A percentile compares a stretch with the other conserved stretches of the same genome.
phyloP scores from a whole-genome alignment of 30 jellyfish, hydroid and myxozoan genomes.

The Aurelia aurita region DNA sequence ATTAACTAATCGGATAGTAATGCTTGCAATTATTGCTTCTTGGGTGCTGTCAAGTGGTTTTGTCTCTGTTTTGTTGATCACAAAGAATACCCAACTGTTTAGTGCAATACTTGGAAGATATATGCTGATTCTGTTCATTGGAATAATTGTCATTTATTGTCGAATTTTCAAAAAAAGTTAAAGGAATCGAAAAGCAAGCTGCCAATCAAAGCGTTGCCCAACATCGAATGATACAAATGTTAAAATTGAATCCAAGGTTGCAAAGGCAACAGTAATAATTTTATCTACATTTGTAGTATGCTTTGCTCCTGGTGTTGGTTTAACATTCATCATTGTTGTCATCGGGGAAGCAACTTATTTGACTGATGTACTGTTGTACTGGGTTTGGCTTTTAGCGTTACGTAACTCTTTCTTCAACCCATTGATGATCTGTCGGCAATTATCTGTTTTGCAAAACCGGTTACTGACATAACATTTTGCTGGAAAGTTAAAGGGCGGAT shows the following conservation, averaged over 20 bases:
- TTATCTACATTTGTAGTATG: neutral
- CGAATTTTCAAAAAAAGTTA: neutral
- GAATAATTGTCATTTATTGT: neutral
- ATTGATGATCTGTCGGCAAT: neutral
- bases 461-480: neutral
- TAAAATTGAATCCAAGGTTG: neutral
- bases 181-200: neutral
- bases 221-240: neutral
- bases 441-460: neutral
- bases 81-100: neutral
- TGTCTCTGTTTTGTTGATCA: neutral
- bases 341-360: neutral
- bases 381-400: neutral
- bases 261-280: neutral
- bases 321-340: neutral
- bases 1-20: neutral
- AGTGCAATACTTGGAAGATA: neutral
- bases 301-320: neutral
- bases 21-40: neutral
- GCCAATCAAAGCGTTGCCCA: neutral
- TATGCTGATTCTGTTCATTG: neutral
- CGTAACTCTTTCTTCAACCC: neutral
- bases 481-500: neutral
- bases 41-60: neutral
- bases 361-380: neutral